Evolutionary conservation across 2,113 vertebrate species (phyloP).

Genomic region (Plectropomus leopardus): DNA sequence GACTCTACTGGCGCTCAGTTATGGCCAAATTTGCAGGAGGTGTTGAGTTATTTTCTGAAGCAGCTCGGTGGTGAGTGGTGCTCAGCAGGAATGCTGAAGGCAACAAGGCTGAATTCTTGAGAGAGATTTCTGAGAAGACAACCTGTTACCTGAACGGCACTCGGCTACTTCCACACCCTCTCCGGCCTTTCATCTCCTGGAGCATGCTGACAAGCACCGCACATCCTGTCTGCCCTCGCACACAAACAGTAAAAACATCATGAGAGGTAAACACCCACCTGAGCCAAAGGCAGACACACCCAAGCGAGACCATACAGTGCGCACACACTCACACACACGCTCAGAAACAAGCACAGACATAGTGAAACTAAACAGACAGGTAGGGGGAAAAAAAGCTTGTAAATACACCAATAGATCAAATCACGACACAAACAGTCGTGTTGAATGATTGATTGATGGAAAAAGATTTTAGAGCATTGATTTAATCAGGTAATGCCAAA

Average conservation of each 20-base stretch:
- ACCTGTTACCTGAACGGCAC: slow-evolving; percentile 76
- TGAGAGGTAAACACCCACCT: slow-evolving; percentile 72
- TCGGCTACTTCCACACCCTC: slow-evolving; percentile 72
- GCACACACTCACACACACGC: neutral
- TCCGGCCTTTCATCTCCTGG: slow-evolving; percentile 77
- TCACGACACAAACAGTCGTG: slow-evolving; percentile 8
- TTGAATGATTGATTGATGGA: slow-evolving; percentile 15
- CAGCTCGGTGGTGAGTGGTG: slow-evolving; percentile 54
- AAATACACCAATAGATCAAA: slow-evolving; percentile 42
- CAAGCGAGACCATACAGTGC: slow-evolving; percentile 25
- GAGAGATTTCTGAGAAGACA: slow-evolving; percentile 64
- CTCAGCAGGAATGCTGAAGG: slow-evolving; percentile 58
- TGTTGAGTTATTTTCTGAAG: slow-evolving; percentile 66
- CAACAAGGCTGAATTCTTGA: slow-evolving; percentile 52
- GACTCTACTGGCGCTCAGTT: slow-evolving; percentile 35
- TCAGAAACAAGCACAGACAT: slow-evolving; percentile 42
- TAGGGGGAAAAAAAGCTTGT: slow-evolving; percentile 32
- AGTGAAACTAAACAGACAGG: slow-evolving; percentile 29
- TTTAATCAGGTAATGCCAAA: neutral
- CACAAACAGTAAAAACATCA: slow-evolving; percentile 72
- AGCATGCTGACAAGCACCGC: slow-evolving; percentile 78
- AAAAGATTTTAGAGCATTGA: slow-evolving; percentile 9
- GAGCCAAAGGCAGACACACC: slow-evolving; percentile 76
- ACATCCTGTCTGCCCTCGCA: slow-evolving; percentile 80
- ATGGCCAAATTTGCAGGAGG: slow-evolving; percentile 47